Evolutionary conservation across 2,888 invertebrate genomes (phyloP).

Genomic region (Metellina segmentata): DNA sequence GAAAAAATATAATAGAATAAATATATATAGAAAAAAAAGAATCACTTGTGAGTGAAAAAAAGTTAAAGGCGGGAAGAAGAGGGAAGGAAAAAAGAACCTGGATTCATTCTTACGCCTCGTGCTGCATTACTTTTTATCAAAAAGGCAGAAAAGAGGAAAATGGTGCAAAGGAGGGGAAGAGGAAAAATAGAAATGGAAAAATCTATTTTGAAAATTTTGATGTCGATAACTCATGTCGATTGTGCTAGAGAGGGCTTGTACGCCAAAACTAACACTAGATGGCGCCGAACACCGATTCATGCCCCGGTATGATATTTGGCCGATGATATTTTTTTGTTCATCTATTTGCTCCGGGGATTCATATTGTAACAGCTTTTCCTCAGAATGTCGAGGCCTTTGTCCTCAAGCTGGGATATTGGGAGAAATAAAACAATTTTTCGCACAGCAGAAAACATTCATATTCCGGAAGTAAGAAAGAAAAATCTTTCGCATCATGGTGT

Average conservation of each 20-base stretch:
- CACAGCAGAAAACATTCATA: not conserved
- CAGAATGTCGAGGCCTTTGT: not conserved
- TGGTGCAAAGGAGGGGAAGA: slow-evolving; percentile 2
- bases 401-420: not conserved
- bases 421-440: not conserved
- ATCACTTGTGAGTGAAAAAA: not conserved
- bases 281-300: slow-evolving; percentile 36
- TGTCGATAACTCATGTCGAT: slow-evolving; percentile 71
- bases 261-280: slow-evolving; percentile 48
- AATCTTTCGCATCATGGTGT: too few species aligned
- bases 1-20: not conserved
- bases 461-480: not conserved
- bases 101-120: slow-evolving; percentile 52
- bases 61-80: not conserved
- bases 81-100: slow-evolving; percentile 1
- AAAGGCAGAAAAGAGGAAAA: not conserved
- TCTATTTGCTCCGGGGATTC: not conserved
- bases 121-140: slow-evolving; percentile 60
- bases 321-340: slow-evolving; percentile 6
- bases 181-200: slow-evolving; percentile 58
- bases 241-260: slow-evolving; percentile 34
- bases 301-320: slow-evolving; percentile 38
- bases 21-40: not conserved
- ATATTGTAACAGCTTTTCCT: not conserved
- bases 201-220: slow-evolving; percentile 71